Conservation (phyloP, 2,888 invertebrate genomes). For the Drosophila demipolita region DNA sequence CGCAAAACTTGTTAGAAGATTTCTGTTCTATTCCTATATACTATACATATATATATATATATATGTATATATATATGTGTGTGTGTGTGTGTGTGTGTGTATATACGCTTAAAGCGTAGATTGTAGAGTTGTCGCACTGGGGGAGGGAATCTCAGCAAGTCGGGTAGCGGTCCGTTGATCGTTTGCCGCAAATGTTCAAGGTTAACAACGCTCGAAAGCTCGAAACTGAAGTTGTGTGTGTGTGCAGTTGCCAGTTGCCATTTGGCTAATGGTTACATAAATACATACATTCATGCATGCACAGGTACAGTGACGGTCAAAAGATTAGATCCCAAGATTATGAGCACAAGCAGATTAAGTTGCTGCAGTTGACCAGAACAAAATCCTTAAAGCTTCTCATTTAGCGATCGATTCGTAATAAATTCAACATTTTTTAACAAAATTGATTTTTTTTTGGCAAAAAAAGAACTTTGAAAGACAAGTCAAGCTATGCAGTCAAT, state of each 20-base stretch:
- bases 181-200: constrained; percentile 51
- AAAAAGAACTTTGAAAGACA: not conserved
- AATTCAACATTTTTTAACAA: not conserved
- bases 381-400: not conserved
- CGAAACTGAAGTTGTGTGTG: constrained; percentile 26
- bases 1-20: constrained; percentile 69
- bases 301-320: not conserved
- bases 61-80: not conserved
- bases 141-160: constrained; percentile 29
- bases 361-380: not conserved
- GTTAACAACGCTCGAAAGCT: constrained; percentile 58
- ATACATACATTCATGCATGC: not conserved
- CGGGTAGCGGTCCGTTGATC: constrained; percentile 36
- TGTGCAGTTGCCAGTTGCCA: constrained; percentile 40
- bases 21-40: constrained; percentile 52
- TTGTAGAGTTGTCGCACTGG: not conserved
- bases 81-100: no score
- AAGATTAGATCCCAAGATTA: not conserved
- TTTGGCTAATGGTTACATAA: constrained; percentile 7
- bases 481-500: not conserved
- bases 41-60: not conserved
- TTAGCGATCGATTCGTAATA: not conserved
- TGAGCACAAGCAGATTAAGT: not conserved
- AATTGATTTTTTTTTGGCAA: not conserved
- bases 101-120: not conserved